Evolutionary conservation across 2,888 invertebrate species (phyloP), one percentile per base, ranked within the genome.

Genomic region (Leptothorax acervorum): DNA sequence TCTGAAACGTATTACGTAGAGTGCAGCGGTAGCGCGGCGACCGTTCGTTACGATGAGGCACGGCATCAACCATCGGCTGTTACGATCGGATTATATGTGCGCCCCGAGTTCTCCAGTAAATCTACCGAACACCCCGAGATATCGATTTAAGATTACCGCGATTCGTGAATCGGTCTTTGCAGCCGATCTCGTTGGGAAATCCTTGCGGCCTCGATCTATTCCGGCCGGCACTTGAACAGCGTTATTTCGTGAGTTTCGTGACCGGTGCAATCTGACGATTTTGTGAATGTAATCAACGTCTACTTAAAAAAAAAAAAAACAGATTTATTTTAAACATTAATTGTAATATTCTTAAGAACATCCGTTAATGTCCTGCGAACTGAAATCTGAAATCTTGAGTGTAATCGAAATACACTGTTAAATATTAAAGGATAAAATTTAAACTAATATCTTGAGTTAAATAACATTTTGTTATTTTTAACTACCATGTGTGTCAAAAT

Each of bases 21-120:
- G 85, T 79, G 85, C 85, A 51, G 70, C 62, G 82, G 68, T 66
- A 63, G 48, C 75, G 65, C 15, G 65, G 76, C 76, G 57, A 62
- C 73, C 83, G 85, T 85, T 83, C 83, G 85, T 85, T 85, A 85
- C 85, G 78, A 85, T 83, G 85, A 85, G 71, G 42, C 73, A 85
- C 82, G 76, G 70, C 76, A 85, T 53, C 82, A 63, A 71, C 75
- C 74, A 78, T 45, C 68, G 79, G 70, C 83, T 62, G 81, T 82
- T 85, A 83, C 83, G 83, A 75, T 79, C 74, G 83, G 83, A 85
- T 85, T 85, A 85, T 83, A 83, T 79, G 83, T 73, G 66, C 66
- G 74, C 79, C 62, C 73, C 74, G 62, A 83, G 60, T 79, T 71
- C 28, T 42, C 35, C 83, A 42, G 70, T 83, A 85, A 78, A 83